phyloP scores from a whole-genome alignment of 2,888 invertebrate genomes.

The Dynastes tityus region DNA sequence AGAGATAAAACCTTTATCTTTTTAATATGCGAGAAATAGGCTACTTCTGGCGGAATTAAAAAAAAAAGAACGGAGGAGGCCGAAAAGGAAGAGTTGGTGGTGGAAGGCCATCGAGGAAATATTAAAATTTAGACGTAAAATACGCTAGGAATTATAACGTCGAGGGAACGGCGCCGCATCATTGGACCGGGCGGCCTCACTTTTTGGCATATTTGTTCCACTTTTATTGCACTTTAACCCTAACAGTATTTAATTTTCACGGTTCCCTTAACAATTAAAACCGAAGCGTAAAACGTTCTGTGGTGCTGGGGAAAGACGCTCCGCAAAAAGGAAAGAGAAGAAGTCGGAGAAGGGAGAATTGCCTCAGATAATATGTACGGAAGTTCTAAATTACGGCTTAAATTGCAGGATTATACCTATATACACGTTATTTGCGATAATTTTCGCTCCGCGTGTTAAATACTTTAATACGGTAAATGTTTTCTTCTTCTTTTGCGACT shows the following conservation, averaged over 20 bases:
- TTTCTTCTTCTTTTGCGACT: slow-evolving; percentile 1
- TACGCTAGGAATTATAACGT: slow-evolving; percentile 33
- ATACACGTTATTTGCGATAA: slow-evolving; percentile 48
- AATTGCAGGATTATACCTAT: slow-evolving; percentile 47
- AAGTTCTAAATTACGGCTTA: slow-evolving; percentile 48
- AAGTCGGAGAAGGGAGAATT: slow-evolving; percentile 27
- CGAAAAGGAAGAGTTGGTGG: too few relatives aligned
- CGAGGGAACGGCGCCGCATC: slow-evolving; percentile 18
- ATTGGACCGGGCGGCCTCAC: slow-evolving; percentile 17
- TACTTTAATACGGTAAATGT: slow-evolving; percentile 10
- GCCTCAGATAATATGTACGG: slow-evolving; percentile 46
- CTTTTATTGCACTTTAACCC: slow-evolving; percentile 50
- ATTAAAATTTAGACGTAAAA: slow-evolving; percentile 43
- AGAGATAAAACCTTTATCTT: slow-evolving; percentile 38
- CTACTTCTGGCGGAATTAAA: slow-evolving; percentile 33
- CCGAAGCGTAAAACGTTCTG: slow-evolving; percentile 19
- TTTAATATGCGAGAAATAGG: slow-evolving; percentile 27
- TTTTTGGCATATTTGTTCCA: slow-evolving; percentile 46
- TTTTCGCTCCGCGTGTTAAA: slow-evolving; percentile 45
- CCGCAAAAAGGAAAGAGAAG: slow-evolving; percentile 10
- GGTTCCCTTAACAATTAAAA: slow-evolving; percentile 49
- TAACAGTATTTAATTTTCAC: slow-evolving; percentile 50
- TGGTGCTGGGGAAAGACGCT: slow-evolving; percentile 15
- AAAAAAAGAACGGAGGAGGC: neutral
- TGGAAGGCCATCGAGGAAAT: slow-evolving; percentile 36